Percentiles rank a stretch among this genome's conserved stretches.
Conservation (phyloP, 2,113 vertebrate genomes). For the Morone chrysops region DNA sequence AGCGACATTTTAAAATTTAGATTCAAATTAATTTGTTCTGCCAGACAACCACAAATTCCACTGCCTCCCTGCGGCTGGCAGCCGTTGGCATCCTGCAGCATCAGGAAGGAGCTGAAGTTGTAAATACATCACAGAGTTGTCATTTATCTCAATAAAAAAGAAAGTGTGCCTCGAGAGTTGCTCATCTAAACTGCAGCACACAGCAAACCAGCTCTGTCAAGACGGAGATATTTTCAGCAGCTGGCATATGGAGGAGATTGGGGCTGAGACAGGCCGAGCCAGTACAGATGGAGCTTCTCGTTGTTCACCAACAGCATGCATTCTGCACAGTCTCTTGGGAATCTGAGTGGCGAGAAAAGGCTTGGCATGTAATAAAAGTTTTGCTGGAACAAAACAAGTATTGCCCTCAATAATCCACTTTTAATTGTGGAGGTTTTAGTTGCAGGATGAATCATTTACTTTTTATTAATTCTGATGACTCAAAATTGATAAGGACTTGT, state of each 20-base stretch:
- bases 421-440: conserved; percentile 39
- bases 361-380: conserved; percentile 46
- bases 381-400: conserved; percentile 31
- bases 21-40: conserved; percentile 31
- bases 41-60: conserved; percentile 21
- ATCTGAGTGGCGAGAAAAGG: conserved; percentile 18
- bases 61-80: conserved; percentile 5
- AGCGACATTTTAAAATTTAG: conserved; percentile 25
- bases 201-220: conserved; percentile 38
- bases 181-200: conserved; percentile 54
- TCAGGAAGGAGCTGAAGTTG: conserved; percentile 37
- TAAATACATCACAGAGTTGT: conserved; percentile 53
- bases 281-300: conserved; percentile 49
- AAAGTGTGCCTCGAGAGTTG: conserved; percentile 66
- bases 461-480: not conserved
- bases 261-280: conserved; percentile 50
- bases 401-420: conserved; percentile 38
- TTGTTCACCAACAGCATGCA: conserved; percentile 36
- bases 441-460: not conserved
- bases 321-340: conserved; percentile 42
- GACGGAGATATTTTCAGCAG: conserved; percentile 57
- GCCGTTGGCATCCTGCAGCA: conserved; percentile 31
- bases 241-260: conserved; percentile 55
- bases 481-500: not conserved
- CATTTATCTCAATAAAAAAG: conserved; percentile 70